Evolutionary conservation across 2,888 invertebrate species (phyloP).

Genomic region (Eledona agricola): DNA sequence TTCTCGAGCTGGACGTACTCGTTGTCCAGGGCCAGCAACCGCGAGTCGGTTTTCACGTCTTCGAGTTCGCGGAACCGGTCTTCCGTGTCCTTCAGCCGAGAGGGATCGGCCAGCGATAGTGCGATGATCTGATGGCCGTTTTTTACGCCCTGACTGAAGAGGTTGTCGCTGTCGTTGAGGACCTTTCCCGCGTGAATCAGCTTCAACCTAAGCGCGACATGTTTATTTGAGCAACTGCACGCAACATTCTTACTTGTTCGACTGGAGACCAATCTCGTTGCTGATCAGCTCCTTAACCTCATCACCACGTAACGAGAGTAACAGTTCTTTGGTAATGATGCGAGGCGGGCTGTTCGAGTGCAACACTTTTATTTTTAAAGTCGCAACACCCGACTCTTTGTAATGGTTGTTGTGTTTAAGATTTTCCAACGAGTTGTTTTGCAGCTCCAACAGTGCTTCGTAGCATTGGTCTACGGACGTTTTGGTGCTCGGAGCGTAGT

Average conservation of each 20-base stretch:
- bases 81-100: conserved; percentile 56
- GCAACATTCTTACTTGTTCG: conserved; percentile 59
- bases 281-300: conserved; percentile 68
- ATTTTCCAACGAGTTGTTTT: conserved; percentile 76
- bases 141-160: conserved; percentile 71
- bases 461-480: conserved; percentile 65
- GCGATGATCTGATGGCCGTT: conserved; percentile 77
- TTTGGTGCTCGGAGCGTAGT: conserved; percentile 67
- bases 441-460: conserved; percentile 69
- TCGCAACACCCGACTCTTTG: conserved; percentile 76
- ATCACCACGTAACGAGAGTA: conserved; percentile 65
- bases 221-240: background rate
- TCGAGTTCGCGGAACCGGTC: conserved; percentile 56
- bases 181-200: conserved; percentile 75
- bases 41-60: conserved; percentile 59
- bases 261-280: conserved; percentile 60
- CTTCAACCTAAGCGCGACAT: conserved; percentile 67
- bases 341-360: conserved; percentile 65
- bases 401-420: conserved; percentile 75
- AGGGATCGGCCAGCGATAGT: conserved; percentile 61
- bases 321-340: conserved; percentile 67
- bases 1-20: conserved; percentile 75
- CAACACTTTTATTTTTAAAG: conserved; percentile 74
- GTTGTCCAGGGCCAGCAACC: conserved; percentile 64
- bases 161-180: conserved; percentile 63